Base-by-base conservation (phyloP, 1,140 invertebrate genomes). In the Drosophila micromelanica region DNA sequence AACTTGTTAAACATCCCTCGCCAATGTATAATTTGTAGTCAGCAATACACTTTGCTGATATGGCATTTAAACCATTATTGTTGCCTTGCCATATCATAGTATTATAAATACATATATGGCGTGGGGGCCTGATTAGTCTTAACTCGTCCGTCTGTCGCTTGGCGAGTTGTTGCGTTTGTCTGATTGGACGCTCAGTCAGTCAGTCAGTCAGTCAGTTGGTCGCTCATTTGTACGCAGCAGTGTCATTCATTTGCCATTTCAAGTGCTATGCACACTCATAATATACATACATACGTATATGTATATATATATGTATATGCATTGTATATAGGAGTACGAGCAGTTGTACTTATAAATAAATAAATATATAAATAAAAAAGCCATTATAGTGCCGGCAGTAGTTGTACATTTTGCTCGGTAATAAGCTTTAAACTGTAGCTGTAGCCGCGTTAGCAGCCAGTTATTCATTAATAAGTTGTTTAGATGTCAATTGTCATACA, bases 231-330 rank as follows among this genome's bases (percentile, higher is more conserved):
- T 82, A 78, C 75, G 75, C 79, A 87, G 69, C 75, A 52, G 56
- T 80, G 84, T 87, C 85, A 87, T 87, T 89, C 84, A 87, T 87
- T 87, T 87, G 85, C 84, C 75, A 84, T 87, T 87, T 80, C 84
- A 84, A 89, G 84, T 89, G 82, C 78, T 89, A 54, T 82, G 81
- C 75, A 76, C 75, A 86, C 78, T 75, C 70, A 75, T 75, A 65
- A 71, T 48, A 56, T 57, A 56, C 57, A 59, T 59, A 57, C 73
- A 77, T 48, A 52, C 42, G 45, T 38, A 20, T 20, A 57, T 35
- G 27, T 17, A 67, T n/a, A n/a, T n/a, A 17, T 17, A 1, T 42
- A 42, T 46, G 52, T 55, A 48, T 13, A 57, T 27, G 15, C 13
- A 60, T 7, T 30, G 63, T 59, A 15, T 71, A 64, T 60, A 61